Conservation (phyloP, 2,113 vertebrate genomes). For the Pipa parva region DNA sequence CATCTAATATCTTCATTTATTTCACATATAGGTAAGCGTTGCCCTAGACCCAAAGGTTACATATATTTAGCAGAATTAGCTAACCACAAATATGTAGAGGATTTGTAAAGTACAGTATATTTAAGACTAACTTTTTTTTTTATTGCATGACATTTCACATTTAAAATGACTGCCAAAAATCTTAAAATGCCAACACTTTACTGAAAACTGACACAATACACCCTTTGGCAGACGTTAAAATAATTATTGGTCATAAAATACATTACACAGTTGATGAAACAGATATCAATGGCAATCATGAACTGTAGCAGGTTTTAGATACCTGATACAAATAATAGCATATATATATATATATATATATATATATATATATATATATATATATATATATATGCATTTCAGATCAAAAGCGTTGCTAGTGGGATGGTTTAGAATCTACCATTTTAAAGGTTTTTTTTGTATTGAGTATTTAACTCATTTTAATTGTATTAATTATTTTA, state of each 20-base stretch:
- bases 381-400: not conserved
- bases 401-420: too few species aligned
- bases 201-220: conserved; percentile 39
- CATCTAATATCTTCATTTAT: not conserved
- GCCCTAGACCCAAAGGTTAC: conserved; percentile 10
- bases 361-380: not conserved
- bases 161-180: conserved; percentile 18
- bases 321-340: not conserved
- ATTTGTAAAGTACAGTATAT: conserved; percentile 27
- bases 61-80: conserved; percentile 14
- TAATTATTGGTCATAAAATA: conserved; percentile 26
- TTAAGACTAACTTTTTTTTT: conserved; percentile 18
- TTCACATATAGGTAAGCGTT: not conserved
- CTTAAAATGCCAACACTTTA: conserved; percentile 30
- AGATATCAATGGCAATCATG: conserved; percentile 9
- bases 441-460: too few species aligned
- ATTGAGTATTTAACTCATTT: too few species aligned
- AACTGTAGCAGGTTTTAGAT: not conserved
- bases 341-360: not conserved
- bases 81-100: conserved; percentile 13
- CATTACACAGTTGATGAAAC: conserved; percentile 29
- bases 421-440: too few species aligned
- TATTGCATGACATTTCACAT: conserved; percentile 27
- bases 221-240: conserved; percentile 34
- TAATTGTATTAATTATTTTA: too few species aligned